Base-by-base conservation (phyloP, 2,113 vertebrate species). In the Theristicus caerulescens region DNA sequence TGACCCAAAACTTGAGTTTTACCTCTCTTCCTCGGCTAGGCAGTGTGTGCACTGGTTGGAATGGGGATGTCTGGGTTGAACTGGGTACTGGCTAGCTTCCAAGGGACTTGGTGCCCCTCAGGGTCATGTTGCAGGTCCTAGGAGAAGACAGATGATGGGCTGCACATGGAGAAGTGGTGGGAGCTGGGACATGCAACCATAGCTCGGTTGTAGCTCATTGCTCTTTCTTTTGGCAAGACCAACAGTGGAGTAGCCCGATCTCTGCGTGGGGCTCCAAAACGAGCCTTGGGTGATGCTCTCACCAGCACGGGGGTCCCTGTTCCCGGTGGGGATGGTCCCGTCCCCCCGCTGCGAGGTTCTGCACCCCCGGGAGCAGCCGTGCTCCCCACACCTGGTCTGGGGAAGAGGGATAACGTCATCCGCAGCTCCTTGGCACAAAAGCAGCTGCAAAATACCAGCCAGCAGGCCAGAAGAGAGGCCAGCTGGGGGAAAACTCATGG, bases 341-440 rank as follows among this genome's bases (percentile, higher is more conserved):
- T 1, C 46, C 25, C 34, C 31, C 8, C 34, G 7, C 46, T 1
- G 3, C 2, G 54, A 47, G 10, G 49, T 8, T 86, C 47, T 47
- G 40, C 51, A 58, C 13, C 51, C 64, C 27, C 0, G 0, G 71
- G 82, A 92, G 57, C 82, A 40, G 87, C 82, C 38, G 2, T 67
- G 65, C 44, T 90, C 73, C 84, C 78, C 47, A 85, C 87, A 82
- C 92, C 82, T 94, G 94, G 69, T 25, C 88, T 47, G 85, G 91
- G 77, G 34, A 86, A 49, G 46, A 46, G 51, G 80, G 94, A 95
- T 97, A 82, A 94, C 72, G 36, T 95, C 92, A 94, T 78, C 77
- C 1, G 0, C 44, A 44, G 80, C 55, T 81, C 73, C 77, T 49
- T 95, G 91, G 95, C 94, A 93, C 83, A 14, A 9, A 18, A 57